These are phyloP conservation scores for Trichacis sp. DNA, from an alignment of 2,888 invertebrate genomes.

Conservation along the genomic window DNA sequence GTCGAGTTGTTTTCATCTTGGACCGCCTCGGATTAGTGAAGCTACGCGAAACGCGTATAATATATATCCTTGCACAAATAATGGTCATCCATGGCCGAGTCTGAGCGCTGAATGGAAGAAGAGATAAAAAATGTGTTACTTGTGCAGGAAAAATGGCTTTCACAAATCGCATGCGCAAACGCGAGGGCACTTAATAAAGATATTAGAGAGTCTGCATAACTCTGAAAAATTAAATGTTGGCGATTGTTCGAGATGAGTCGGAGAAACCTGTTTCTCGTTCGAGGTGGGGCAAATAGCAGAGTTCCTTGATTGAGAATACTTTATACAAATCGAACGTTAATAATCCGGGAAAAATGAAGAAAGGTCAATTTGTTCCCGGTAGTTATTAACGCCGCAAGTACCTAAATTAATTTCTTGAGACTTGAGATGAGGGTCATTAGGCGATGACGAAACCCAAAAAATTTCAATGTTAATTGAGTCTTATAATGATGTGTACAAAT, in stretches of 20 bases:
- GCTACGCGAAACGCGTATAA: no score
- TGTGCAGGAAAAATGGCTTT: background rate
- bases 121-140: background rate
- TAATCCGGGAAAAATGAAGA: background rate
- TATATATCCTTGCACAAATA: no score
- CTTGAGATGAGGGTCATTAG: no score
- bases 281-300: background rate
- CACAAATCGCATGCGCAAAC: conserved; percentile 2
- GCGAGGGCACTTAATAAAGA: conserved; percentile 23
- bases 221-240: conserved; percentile 18
- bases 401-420: no score
- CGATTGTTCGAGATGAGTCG: conserved; percentile 9
- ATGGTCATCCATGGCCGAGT: background rate
- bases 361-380: background rate
- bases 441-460: no score
- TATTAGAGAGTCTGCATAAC: conserved; percentile 22
- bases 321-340: background rate
- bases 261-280: conserved; percentile 24
- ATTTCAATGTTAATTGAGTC: no score
- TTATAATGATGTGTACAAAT: no score
- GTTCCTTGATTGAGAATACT: no score
- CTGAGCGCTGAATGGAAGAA: background rate
- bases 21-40: no score
- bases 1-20: no score
- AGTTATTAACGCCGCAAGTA: background rate